Conservation (phyloP, 2,797 vertebrate species). For the Argya squamiceps region DNA sequence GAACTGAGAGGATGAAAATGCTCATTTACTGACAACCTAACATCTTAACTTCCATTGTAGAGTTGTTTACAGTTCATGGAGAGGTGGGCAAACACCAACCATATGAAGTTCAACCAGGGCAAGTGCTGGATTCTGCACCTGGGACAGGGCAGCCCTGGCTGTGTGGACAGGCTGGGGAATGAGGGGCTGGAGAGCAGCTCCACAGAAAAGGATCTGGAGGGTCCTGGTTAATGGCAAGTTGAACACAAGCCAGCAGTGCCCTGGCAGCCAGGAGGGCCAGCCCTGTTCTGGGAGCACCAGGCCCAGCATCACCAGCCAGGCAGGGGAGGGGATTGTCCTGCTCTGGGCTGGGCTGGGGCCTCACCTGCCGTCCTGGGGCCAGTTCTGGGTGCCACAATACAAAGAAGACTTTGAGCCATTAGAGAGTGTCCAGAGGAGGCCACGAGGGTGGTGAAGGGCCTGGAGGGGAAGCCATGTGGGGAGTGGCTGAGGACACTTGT, state of each 20-base stretch:
- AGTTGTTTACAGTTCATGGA: slow-evolving; percentile 67
- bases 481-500: neutral
- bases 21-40: neutral
- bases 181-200: neutral
- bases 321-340: neutral
- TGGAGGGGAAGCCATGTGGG: neutral
- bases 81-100: neutral
- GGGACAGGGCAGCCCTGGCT: neutral
- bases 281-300: neutral
- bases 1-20: neutral
- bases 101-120: neutral
- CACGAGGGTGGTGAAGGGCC: neutral
- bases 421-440: neutral
- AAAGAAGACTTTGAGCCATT: neutral
- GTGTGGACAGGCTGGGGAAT: neutral
- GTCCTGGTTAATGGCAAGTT: neutral
- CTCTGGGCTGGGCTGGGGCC: neutral
- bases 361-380: rapidly evolving
- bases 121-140: neutral
- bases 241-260: neutral
- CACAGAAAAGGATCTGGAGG: neutral
- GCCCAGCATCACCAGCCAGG: rapidly evolving
- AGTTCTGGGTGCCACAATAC: neutral
- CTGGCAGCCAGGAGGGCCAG: neutral
- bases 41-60: slow-evolving; percentile 3